Evolutionary conservation across 2,888 invertebrate genomes (phyloP).

Genomic region (Atrina japonica): DNA sequence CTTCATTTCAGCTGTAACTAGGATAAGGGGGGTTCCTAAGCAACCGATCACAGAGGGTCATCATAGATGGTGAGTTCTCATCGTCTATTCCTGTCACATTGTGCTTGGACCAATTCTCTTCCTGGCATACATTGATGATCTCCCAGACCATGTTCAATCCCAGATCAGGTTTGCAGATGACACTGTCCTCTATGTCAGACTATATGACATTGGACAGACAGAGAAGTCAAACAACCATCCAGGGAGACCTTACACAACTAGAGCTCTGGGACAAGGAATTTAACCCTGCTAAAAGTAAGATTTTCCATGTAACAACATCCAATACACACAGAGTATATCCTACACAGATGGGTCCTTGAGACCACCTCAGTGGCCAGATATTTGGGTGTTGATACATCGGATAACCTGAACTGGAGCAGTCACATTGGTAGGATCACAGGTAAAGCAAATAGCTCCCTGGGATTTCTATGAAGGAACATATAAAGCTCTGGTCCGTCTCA

Average conservation of each 20-base stretch:
- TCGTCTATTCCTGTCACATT: slow-evolving; percentile 7
- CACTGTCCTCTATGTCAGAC: neutral
- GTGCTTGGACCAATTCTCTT: slow-evolving; percentile 17
- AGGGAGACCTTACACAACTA: no score
- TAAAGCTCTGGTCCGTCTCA: no score
- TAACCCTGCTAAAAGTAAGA: neutral
- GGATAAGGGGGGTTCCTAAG: no score
- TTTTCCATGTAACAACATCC: no score
- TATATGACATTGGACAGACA: no score
- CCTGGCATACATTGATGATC: slow-evolving; percentile 19
- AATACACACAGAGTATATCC: neutral
- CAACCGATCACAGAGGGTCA: slow-evolving; percentile 20
- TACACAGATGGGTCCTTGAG: neutral
- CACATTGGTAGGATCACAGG: no score
- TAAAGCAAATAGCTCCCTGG: no score
- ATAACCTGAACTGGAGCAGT: no score
- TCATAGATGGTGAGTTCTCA: slow-evolving; percentile 15
- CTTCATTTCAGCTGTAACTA: no score
- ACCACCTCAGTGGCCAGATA: neutral
- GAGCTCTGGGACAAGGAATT: slow-evolving; percentile 1
- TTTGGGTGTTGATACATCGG: no score
- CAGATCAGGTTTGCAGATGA: slow-evolving; percentile 1
- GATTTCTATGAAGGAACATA: no score
- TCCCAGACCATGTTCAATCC: slow-evolving; percentile 13
- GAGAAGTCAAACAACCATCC: no score